Evolutionary conservation across 1,140 invertebrate genomes (phyloP).

Genomic region (Oppia nitens): DNA sequence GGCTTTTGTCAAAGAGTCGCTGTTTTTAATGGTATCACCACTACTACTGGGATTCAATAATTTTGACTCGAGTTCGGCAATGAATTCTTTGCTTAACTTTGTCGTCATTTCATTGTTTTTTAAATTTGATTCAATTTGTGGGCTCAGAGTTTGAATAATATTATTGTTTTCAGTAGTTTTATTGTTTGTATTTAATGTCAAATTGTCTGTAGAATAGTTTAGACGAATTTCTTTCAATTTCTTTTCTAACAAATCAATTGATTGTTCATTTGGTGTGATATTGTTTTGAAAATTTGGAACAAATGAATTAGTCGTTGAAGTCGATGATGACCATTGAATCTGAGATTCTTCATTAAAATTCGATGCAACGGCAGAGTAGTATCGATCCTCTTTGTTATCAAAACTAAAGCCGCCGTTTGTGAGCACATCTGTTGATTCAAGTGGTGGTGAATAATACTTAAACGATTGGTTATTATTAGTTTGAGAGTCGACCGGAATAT

Average conservation of each 20-base stretch:
- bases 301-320: background rate
- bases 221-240: background rate
- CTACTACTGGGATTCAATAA: background rate
- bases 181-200: background rate
- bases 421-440: background rate
- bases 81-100: conserved; percentile 10
- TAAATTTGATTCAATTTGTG: background rate
- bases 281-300: background rate
- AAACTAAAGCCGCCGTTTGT: background rate
- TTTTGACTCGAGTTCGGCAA: conserved; percentile 13
- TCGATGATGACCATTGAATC: background rate
- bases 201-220: background rate
- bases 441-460: conserved; percentile 10
- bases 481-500: background rate
- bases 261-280: background rate
- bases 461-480: background rate
- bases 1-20: background rate
- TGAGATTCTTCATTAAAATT: conserved; percentile 4
- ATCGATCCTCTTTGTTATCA: background rate
- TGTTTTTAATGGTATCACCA: background rate
- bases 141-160: background rate
- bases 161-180: background rate
- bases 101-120: background rate
- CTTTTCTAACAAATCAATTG: background rate
- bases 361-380: conserved; percentile 4